phyloP scores from a whole-genome alignment of 2,888 invertebrate species.

The Herminia tarsipennalis region DNA sequence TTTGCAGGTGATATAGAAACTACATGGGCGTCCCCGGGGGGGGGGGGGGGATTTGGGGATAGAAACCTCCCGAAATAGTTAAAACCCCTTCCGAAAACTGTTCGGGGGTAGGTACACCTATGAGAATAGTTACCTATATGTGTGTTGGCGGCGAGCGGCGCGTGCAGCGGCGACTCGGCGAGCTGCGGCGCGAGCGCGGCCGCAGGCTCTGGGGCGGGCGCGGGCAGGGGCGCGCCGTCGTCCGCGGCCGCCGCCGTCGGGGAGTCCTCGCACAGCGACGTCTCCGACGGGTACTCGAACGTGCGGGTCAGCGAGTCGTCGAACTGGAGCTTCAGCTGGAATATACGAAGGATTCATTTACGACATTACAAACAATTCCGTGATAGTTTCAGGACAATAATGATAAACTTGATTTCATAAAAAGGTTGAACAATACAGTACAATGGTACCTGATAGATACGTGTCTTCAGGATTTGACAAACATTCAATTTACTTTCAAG shows the following conservation, averaged over 20 bases:
- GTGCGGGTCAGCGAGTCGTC: conserved; percentile 94
- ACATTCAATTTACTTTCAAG: too few species aligned
- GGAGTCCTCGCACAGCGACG: conserved; percentile 89
- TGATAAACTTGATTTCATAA: too few species aligned
- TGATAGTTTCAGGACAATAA: too few species aligned
- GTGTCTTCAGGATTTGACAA: too few species aligned
- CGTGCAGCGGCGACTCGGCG: conserved; percentile 40
- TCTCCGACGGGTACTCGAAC: conserved; percentile 97
- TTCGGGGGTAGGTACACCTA: too few species aligned
- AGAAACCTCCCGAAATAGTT: too few species aligned
- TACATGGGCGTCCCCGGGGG: too few species aligned
- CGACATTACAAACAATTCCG: not conserved
- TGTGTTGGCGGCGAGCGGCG: conserved; percentile 68
- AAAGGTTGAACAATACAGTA: too few species aligned
- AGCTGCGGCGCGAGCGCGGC: conserved; percentile 32
- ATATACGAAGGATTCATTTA: not conserved
- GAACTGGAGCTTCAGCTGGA: conserved; percentile 95
- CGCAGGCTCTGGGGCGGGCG: conserved; percentile 21
- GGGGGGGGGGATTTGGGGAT: too few species aligned
- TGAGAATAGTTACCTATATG: conserved; percentile 74
- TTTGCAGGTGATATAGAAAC: too few species aligned
- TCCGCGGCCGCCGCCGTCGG: conserved; percentile 18
- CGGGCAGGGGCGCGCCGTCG: conserved; percentile 12
- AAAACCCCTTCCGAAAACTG: too few species aligned
- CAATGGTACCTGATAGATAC: too few species aligned